Evolutionary conservation across 1,140 invertebrate species (phyloP), one percentile per base, ranked within the genome.

Genomic region (Berghia stephanieae): DNA sequence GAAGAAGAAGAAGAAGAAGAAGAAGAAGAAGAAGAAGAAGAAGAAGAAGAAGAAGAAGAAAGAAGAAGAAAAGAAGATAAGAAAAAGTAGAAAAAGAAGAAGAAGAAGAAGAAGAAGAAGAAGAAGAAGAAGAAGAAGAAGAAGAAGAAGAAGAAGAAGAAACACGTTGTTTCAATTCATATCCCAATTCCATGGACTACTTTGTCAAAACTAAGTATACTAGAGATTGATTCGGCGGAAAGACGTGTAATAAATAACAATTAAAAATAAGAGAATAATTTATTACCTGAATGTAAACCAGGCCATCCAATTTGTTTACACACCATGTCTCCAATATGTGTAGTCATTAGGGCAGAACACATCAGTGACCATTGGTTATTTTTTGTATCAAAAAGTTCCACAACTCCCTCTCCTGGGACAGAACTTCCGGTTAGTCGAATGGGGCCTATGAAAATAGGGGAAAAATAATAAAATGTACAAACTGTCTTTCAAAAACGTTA

Each of bases 281-380:
- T 6, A 46, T 73, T 76, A 88, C 86, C 83, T n/a, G 60, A 63
- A 75, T 81, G 69, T 5, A 83, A 86, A 46, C 81, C 84, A 4
- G 83, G 75, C 46, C 85, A 83, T 21, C 88, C 87, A 13, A 85
- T 75, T 71, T 89, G 88, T 78, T 78, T 83, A 67, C 88, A 89
- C 16, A 79, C 79, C 0, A 86, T 78, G 74, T 85, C 79, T 4
- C 84, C 85, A 18, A 78, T 71, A 0, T 44, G 21, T 31, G 80
- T 63, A 18, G 80, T 79, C 86, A 85, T 86, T 46, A 81, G 78
- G 18, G 84, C 46, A 21, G 75, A 83, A 81, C 84, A 89, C 10
- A 84, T 75, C 34, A 75, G 79, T 13, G 78, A 75, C 86, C 85
- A 87, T 43, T 79, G 73, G 34, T 77, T 77, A 16, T 44, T 75